These are phyloP conservation scores for Sphecodes monilicornis DNA, from an alignment of 2,888 invertebrate genomes.

Conservation along the genomic window DNA sequence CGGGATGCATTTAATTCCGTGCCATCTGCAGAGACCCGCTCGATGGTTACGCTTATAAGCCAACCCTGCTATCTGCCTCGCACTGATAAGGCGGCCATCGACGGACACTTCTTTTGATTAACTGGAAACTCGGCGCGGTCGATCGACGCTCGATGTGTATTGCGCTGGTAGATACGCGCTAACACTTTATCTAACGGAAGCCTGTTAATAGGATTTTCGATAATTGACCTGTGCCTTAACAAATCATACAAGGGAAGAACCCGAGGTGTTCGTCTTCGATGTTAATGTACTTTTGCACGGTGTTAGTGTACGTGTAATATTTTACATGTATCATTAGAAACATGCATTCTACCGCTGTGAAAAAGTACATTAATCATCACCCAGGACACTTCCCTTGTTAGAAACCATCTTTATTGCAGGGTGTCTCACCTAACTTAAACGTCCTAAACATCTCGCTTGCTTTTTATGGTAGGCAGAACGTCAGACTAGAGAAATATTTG, in stretches of 20 bases:
- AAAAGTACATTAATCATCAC: no score
- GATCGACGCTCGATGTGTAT: not conserved
- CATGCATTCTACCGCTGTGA: no score
- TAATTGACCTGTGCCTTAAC: no score
- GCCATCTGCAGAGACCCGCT: constrained; percentile 23
- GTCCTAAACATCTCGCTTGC: not conserved
- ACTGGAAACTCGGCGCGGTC: constrained; percentile 17
- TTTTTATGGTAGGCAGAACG: not conserved
- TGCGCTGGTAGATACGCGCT: not conserved
- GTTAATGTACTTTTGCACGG: no score
- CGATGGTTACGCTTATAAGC: constrained; percentile 23
- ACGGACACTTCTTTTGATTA: constrained; percentile 36
- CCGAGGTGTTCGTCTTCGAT: no score
- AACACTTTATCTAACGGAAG: not conserved
- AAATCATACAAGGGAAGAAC: no score
- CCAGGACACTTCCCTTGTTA: no score
- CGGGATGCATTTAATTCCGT: constrained; percentile 48
- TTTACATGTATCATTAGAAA: no score
- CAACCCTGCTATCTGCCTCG: not conserved
- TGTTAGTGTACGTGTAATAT: no score
- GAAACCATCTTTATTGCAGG: no score
- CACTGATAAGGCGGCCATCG: constrained; percentile 18
- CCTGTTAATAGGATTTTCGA: not conserved
- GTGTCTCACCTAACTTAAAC: no score
- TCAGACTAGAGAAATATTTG: no score